Conservation (phyloP, 2,888 invertebrate genomes). For the Mythimna albipuncta region DNA sequence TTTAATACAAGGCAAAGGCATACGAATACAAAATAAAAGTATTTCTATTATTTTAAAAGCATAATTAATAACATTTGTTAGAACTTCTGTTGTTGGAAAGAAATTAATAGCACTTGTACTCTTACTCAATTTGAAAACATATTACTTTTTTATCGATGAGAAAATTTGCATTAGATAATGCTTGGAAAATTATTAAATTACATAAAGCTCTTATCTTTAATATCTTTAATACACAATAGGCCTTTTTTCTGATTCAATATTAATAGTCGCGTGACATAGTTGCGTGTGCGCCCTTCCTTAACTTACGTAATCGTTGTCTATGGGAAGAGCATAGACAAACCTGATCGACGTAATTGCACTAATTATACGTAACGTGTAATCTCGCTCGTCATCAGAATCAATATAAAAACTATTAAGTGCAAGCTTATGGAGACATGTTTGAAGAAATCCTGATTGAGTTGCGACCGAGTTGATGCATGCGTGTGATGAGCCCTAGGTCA, state of each 20-base stretch:
- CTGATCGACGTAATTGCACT: slow-evolving; percentile 42
- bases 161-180: slow-evolving; percentile 14
- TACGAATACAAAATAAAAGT: too few species aligned
- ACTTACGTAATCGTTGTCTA: slow-evolving; percentile 34
- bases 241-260: slow-evolving; percentile 15
- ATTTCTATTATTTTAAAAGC: too few species aligned
- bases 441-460: slow-evolving; percentile 1
- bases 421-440: slow-evolving; percentile 6
- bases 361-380: slow-evolving; percentile 41
- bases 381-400: slow-evolving; percentile 29
- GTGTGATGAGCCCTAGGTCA: neutral
- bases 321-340: slow-evolving; percentile 43
- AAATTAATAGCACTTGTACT: neutral
- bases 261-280: slow-evolving; percentile 35
- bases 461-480: neutral
- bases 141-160: neutral
- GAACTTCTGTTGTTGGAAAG: neutral
- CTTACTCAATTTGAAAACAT: neutral
- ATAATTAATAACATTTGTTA: neutral
- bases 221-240: slow-evolving; percentile 24
- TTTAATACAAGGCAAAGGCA: too few species aligned
- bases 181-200: slow-evolving; percentile 15
- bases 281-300: slow-evolving; percentile 37
- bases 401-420: slow-evolving; percentile 38
- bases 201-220: slow-evolving; percentile 20